phyloP scores from a whole-genome alignment of 1,140 invertebrate species.

The Meloidogyne exigua region DNA sequence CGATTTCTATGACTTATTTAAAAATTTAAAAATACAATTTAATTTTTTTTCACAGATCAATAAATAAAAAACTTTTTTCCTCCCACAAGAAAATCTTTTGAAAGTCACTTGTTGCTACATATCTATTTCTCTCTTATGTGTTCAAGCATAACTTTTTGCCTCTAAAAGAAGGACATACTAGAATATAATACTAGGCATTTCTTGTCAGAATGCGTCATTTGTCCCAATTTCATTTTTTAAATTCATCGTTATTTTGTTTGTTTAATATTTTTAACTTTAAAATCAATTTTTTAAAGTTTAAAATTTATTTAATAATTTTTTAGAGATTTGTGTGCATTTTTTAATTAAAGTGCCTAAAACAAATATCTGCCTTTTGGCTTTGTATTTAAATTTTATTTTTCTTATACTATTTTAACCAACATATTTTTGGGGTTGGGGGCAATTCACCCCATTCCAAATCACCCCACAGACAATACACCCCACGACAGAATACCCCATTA shows the following conservation, averaged over 20 bases:
- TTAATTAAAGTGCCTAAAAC: too few species aligned
- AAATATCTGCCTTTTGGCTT: not conserved
- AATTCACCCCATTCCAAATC: too few species aligned
- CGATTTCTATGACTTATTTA: too few species aligned
- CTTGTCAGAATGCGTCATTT: not conserved
- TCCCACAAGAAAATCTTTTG: not conserved
- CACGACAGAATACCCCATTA: too few species aligned
- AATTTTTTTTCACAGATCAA: too few species aligned
- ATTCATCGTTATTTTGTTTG: too few species aligned
- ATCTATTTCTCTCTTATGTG: not conserved
- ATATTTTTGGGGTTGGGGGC: too few species aligned
- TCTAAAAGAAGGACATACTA: not conserved
- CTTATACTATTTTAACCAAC: not conserved
- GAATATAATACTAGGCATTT: not conserved
- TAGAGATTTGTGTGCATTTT: too few species aligned
- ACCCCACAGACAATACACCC: too few species aligned
- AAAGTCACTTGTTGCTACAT: not conserved
- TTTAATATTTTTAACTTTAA: not conserved
- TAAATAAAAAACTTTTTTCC: too few species aligned
- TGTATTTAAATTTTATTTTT: constrained; percentile 11
- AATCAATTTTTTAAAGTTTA: not conserved
- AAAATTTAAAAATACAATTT: too few species aligned
- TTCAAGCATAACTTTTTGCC: not conserved
- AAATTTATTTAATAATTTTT: too few species aligned
- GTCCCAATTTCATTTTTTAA: not conserved